A percentile compares a stretch with the other conserved stretches of the same genome.
These are phyloP conservation scores for Quiscalus mexicanus DNA, from an alignment of 2,113 vertebrate species.

Conservation along the genomic window DNA sequence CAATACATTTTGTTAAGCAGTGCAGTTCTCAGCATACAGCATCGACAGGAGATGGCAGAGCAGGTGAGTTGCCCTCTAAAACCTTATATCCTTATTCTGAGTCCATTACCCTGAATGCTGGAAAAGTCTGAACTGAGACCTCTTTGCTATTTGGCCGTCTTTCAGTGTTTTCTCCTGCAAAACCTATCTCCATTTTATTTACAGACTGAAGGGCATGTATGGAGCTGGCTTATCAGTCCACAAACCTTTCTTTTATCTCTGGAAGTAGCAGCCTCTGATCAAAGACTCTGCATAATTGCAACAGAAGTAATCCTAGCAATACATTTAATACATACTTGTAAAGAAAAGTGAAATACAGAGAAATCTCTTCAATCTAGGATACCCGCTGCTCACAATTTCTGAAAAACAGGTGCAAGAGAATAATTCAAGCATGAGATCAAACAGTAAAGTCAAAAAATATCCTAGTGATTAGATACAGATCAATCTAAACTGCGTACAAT, in stretches of 20 bases:
- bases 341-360: background rate
- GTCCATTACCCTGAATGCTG: conserved; percentile 5
- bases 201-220: background rate
- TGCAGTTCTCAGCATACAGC: background rate
- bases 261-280: background rate
- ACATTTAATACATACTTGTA: background rate
- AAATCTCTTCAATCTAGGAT: background rate
- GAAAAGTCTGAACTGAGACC: background rate
- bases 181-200: conserved; percentile 35
- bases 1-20: background rate
- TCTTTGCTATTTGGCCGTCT: conserved; percentile 19
- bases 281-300: rapidly evolving
- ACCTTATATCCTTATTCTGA: background rate
- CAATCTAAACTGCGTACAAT: background rate
- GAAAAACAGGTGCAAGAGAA: background rate
- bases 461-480: background rate
- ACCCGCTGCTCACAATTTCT: background rate
- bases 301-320: background rate
- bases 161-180: background rate
- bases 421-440: background rate
- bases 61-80: background rate
- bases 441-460: background rate
- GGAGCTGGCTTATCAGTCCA: background rate
- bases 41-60: background rate
- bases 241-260: background rate